phyloP scores from a whole-genome alignment of 2,797 vertebrate species.

The Lates japonicus region DNA sequence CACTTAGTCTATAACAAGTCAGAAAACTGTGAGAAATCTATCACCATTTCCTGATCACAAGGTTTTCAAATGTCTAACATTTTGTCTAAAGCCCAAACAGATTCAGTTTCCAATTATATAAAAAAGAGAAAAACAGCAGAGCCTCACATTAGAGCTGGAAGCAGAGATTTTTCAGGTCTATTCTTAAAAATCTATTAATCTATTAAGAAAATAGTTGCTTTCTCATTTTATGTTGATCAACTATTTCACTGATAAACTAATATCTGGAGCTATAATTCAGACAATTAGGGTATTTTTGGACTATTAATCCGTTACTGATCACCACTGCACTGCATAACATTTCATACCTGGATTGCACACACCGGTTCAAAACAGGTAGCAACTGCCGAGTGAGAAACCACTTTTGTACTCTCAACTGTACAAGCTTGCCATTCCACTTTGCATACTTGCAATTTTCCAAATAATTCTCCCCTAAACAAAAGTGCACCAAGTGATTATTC shows the following conservation, averaged over 20 bases:
- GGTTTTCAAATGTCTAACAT: background rate
- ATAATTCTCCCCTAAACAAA: conserved; percentile 64
- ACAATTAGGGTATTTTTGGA: too few relatives aligned
- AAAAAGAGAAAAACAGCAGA: too few relatives aligned
- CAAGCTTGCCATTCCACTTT: conserved; percentile 75
- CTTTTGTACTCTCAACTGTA: conserved; percentile 41
- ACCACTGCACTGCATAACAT: background rate
- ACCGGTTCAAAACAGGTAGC: conserved; percentile 40
- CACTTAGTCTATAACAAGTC: too few relatives aligned
- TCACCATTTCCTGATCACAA: too few relatives aligned
- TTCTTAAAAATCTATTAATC: background rate
- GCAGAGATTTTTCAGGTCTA: background rate
- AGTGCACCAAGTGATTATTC: conserved; percentile 16
- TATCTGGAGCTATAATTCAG: background rate
- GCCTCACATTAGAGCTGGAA: background rate
- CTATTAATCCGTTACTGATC: background rate
- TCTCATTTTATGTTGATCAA: background rate
- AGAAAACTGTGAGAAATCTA: too few relatives aligned
- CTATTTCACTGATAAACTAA: background rate
- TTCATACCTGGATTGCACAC: background rate
- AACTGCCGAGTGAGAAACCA: conserved; percentile 26
- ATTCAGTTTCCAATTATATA: background rate
- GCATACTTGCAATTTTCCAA: conserved; percentile 76
- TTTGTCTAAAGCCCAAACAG: background rate
- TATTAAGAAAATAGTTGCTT: background rate